phyloP scores from a whole-genome alignment of 2,888 invertebrate genomes.

The Cyaniris semiargus region DNA sequence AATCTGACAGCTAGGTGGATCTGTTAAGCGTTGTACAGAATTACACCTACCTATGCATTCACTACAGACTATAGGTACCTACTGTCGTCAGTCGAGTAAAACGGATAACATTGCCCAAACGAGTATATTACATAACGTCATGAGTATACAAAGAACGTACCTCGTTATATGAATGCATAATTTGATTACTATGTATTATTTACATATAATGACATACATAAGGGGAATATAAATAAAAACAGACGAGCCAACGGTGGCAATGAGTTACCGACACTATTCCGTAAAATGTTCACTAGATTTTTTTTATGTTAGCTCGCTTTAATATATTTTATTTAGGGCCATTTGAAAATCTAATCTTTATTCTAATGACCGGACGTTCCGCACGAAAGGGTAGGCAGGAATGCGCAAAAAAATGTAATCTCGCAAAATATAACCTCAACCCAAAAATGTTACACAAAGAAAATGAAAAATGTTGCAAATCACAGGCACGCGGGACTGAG shows the following conservation, averaged over 20 bases:
- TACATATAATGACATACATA: conserved; percentile 14
- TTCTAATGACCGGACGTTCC: neutral
- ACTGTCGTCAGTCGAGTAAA: conserved; percentile 4
- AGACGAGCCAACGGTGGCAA: neutral
- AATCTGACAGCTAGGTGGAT: conserved; percentile 1
- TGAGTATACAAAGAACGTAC: neutral
- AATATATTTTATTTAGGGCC: neutral
- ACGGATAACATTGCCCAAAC: neutral
- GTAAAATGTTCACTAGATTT: neutral
- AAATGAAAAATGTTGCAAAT: conserved; percentile 29
- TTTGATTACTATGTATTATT: neutral
- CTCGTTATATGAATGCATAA: neutral
- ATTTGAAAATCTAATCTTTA: neutral
- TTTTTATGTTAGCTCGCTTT: too few species aligned
- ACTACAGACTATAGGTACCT: neutral
- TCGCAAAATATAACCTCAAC: neutral
- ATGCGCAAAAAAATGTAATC: neutral
- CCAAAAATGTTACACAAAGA: conserved; percentile 12
- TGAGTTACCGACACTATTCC: neutral
- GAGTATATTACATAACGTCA: conserved; percentile 5
- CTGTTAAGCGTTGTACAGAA: neutral
- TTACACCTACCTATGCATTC: neutral
- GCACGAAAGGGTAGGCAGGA: neutral
- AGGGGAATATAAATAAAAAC: neutral
- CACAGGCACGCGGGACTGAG: conserved; percentile 13